Evolutionary conservation across 2,797 vertebrate genomes (phyloP).

Genomic region (Trematomus bernacchii): DNA sequence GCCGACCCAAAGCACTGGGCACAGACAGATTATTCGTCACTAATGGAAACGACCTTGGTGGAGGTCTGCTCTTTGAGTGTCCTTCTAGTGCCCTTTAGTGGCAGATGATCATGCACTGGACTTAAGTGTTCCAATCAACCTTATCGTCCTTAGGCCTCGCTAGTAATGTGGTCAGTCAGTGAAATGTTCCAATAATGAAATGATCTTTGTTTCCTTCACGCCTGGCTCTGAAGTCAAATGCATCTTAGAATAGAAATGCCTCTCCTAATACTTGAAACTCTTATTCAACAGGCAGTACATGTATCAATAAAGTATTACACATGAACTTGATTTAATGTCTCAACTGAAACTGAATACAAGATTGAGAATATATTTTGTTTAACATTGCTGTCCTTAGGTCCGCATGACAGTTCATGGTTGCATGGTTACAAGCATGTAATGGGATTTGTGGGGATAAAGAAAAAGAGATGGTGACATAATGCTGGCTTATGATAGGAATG

Average conservation of each 20-base stretch:
- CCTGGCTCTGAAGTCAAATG: neutral
- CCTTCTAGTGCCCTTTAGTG: too few species aligned
- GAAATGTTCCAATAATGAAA: constrained; percentile 20
- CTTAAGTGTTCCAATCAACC: neutral
- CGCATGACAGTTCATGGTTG: constrained; percentile 17
- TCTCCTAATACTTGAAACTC: neutral
- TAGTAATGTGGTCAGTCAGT: constrained; percentile 1
- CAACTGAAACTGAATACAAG: neutral
- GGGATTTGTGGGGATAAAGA: constrained; percentile 43
- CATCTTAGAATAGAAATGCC: constrained; percentile 19
- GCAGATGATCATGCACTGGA: neutral
- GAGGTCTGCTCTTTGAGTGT: too few species aligned
- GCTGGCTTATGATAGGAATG: constrained; percentile 26
- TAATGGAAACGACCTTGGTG: too few species aligned
- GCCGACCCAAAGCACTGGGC: too few species aligned
- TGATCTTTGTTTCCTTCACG: constrained; percentile 16
- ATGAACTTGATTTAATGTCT: neutral
- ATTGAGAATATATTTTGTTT: constrained; percentile 7
- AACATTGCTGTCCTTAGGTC: constrained; percentile 11
- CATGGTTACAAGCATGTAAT: constrained; percentile 33
- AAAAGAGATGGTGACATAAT: constrained; percentile 17
- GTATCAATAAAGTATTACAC: neutral
- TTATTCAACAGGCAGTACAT: neutral
- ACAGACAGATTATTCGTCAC: too few species aligned
- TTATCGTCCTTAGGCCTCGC: neutral